Evolutionary conservation across 2,797 vertebrate genomes (phyloP), one percentile per base, ranked within the genome.

Genomic region (Poecilia wingei): DNA sequence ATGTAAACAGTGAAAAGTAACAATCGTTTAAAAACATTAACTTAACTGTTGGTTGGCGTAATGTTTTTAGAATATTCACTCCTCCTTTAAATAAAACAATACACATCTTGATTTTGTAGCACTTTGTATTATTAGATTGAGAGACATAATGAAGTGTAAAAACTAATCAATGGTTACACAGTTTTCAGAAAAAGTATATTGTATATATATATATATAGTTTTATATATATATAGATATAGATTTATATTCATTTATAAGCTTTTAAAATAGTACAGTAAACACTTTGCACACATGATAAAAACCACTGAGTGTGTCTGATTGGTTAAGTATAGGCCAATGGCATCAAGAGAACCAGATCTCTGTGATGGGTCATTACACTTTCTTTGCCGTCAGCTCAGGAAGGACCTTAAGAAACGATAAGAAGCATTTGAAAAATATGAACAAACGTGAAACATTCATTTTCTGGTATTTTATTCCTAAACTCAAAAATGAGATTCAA

Each of bases 221-320:
- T 94, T 96, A 95, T 95, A 92, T 76, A 76, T 75, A 75, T 75
- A 78, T 78, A 96, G 91, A 84, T 89, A 95, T 96, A 96, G 96
- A 97, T 94, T 93, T 95, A 93, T 95, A 93, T 95, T 94, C 91
- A 95, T 97, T 96, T 97, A 98, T 96, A 97, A 96, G 97, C 96
- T 96, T 96, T 98, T 97, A 97, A 98, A 98, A 98, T 97, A 98
- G 97, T 97, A 99, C 97, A 98, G 96, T 97, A 98, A 98, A 99
- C 97, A 99, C 97, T 97, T 98, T 97, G 96, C 97, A 99, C 97
- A 98, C 96, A 97, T 98, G 97, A 97, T 98, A 98, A 97, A 98
- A 98, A 98, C 96, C 98, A 99, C 97, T 97, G 96, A 97, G 97
- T 97, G 97, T 97, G 96, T 98, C 95, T 97, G 98, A 95, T 97